Conservation (phyloP, 2,888 invertebrate species). For the Lydus trimaculatus region DNA sequence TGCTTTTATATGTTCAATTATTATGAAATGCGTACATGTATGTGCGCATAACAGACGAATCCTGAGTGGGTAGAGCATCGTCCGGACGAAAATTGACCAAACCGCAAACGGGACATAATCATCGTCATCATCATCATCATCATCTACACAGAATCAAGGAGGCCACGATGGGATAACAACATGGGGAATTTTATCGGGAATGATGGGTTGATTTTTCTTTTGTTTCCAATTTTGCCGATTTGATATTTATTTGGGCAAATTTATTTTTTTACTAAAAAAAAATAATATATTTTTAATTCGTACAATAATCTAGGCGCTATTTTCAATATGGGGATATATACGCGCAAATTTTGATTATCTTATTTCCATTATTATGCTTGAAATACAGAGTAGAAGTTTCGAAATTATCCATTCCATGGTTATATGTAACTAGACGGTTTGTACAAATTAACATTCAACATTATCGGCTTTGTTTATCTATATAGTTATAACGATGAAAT, state of each 20-base stretch:
- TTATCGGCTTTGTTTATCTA: slow-evolving; percentile 56
- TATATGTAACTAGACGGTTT: slow-evolving; percentile 61
- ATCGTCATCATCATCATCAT: slow-evolving; percentile 15
- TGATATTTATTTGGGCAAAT: not conserved
- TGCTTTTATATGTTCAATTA: not conserved
- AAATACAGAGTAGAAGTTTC: slow-evolving; percentile 63
- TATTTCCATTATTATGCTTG: slow-evolving; percentile 63
- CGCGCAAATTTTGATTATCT: slow-evolving; percentile 62
- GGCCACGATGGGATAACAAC: slow-evolving; percentile 15
- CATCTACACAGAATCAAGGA: slow-evolving; percentile 16
- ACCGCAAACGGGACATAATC: slow-evolving; percentile 30
- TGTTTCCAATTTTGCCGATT: slow-evolving; percentile 15
- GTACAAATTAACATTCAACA: slow-evolving; percentile 48
- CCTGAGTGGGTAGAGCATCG: slow-evolving; percentile 27
- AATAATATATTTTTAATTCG: not conserved
- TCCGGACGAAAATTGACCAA: slow-evolving; percentile 37
- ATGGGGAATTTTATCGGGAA: not conserved
- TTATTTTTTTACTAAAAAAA: slow-evolving; percentile 12
- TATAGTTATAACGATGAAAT: slow-evolving; percentile 38
- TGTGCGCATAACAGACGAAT: slow-evolving; percentile 41
- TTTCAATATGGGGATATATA: slow-evolving; percentile 36
- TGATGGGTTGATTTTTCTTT: slow-evolving; percentile 21
- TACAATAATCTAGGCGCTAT: slow-evolving; percentile 1
- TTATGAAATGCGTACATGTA: slow-evolving; percentile 12
- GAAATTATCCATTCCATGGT: slow-evolving; percentile 64